Evolutionary conservation across 2,888 invertebrate genomes (phyloP), one percentile per base, ranked within the genome.

Genomic region (Eueremaeus valkanovi): DNA sequence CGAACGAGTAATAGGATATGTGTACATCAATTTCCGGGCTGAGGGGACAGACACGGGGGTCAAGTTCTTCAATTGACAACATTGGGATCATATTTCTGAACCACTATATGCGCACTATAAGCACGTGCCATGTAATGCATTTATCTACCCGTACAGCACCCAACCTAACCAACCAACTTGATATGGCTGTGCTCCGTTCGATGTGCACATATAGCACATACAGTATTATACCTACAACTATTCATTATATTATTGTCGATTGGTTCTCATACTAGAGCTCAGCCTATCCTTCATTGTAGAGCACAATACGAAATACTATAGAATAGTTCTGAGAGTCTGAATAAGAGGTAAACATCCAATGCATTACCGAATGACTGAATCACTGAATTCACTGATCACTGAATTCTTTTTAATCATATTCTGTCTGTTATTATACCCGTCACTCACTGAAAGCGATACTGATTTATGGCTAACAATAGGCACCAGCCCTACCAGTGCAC

Each of bases 91-190:
- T 29, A 31, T 61, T 61, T 61, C 61, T 31, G 6, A 61, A 61
- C 61, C 61, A 61, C 61, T 61, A 61, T 61, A 33, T 61, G 31
- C 61, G 31, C 29, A 31, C 61, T 61, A 61, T 61, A 61, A 61
- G 61, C 61, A 61, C 61, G 61, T 61, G 61, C 61, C 61, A 31
- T 61, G 18, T 61, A 61, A 61, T 61, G 61, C 61, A 61, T 61
- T 61, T 61, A 61, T 61, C 21, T 61, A 61, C 61, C 61, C 61
- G 61, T 61, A 61, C 61, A 31, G 31, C 31, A 61, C 61, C 29
- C 61, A 61, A 61, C 61, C 29, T 31, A 61, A 61, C 31, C 31
- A 55, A 55, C 55, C 61, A 21, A 55, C 55, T 24, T 24, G 55
- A 55, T 55, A 55, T 55, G 55, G 9, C 27, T 55, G 55, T 27